A percentile compares a stretch with the other conserved stretches of the same genome.
These are phyloP conservation scores for Ardeotis arabs DNA, from an alignment of 2,113 vertebrate species.

Conservation along the genomic window DNA sequence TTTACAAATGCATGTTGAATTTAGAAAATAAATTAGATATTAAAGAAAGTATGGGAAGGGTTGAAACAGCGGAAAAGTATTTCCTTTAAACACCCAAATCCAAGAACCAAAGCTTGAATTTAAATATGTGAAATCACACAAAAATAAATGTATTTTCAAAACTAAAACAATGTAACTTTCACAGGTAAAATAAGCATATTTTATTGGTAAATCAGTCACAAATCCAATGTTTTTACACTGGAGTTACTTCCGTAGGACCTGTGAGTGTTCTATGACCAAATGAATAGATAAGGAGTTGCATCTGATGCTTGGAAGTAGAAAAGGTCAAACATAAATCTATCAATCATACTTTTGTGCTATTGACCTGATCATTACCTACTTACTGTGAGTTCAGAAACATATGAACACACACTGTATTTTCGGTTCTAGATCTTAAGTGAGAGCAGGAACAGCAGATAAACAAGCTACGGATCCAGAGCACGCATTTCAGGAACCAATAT, in stretches of 20 bases:
- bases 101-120: background rate
- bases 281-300: background rate
- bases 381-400: background rate
- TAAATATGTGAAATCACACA: background rate
- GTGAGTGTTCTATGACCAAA: background rate
- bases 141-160: background rate
- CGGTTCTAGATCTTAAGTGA: background rate
- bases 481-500: fast-evolving
- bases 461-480: background rate
- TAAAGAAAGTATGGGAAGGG: background rate
- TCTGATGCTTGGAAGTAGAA: background rate
- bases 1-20: background rate
- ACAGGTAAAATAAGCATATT: background rate
- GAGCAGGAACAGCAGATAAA: background rate
- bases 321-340: background rate
- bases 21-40: background rate
- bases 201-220: background rate
- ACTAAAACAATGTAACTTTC: background rate
- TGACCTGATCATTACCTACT: background rate
- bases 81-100: background rate
- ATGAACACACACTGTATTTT: background rate
- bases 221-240: background rate
- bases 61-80: background rate
- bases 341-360: background rate
- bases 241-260: background rate